phyloP scores from a whole-genome alignment of 2,888 invertebrate species.

The Peribatodes rhomboidaria region DNA sequence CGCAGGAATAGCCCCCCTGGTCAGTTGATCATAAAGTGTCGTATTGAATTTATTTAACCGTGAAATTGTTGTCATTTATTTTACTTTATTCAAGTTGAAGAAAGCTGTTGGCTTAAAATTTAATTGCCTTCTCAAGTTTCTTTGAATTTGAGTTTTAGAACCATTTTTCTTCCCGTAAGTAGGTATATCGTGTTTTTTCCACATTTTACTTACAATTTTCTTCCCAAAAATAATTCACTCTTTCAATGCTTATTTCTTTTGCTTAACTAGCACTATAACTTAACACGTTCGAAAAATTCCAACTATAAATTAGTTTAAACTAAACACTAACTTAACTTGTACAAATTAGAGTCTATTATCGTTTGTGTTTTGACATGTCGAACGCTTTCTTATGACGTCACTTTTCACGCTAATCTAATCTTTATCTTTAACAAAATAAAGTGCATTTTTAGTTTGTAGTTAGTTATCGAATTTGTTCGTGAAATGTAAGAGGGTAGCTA shows the following conservation, averaged over 20 bases:
- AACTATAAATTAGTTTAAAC: neutral
- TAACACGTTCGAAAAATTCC: conserved; percentile 21
- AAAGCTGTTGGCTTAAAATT: no score
- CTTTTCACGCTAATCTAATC: conserved; percentile 27
- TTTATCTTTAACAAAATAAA: conserved; percentile 46
- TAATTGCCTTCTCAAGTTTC: neutral
- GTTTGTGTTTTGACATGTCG: conserved; percentile 16
- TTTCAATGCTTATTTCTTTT: conserved; percentile 37
- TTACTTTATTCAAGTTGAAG: no score
- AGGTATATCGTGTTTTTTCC: conserved; percentile 5
- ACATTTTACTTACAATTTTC: conserved; percentile 17
- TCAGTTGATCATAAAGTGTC: no score
- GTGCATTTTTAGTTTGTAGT: conserved; percentile 50
- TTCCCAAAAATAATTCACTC: conserved; percentile 30
- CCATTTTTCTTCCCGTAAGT: neutral
- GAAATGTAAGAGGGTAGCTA: conserved; percentile 66
- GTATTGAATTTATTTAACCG: no score
- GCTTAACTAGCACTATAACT: conserved; percentile 34
- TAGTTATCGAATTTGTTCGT: conserved; percentile 57
- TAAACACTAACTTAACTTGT: conserved; percentile 9
- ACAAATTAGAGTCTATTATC: conserved; percentile 6
- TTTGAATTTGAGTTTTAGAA: neutral
- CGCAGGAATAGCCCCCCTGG: no score
- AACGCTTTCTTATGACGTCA: conserved; percentile 19
- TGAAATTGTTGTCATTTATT: no score